Evolutionary conservation across 2,888 invertebrate genomes (phyloP).

Genomic region (Camponotus fellah): DNA sequence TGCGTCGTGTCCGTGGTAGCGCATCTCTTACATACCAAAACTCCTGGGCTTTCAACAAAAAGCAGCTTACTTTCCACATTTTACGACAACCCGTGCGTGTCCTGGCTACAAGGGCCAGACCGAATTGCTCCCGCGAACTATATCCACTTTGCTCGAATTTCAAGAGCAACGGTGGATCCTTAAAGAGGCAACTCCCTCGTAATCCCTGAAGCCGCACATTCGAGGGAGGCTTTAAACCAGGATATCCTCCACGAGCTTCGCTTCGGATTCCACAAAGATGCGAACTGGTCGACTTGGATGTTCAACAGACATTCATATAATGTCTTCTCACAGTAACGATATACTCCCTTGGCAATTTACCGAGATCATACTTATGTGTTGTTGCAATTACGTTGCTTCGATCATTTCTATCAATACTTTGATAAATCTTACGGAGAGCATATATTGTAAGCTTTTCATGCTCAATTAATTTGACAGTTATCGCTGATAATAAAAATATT

Average conservation of each 20-base stretch:
- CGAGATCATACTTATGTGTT: background rate
- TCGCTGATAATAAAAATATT: background rate
- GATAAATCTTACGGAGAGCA: background rate
- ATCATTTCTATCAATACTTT: background rate
- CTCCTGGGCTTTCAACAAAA: conserved; percentile 29
- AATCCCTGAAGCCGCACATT: conserved; percentile 63
- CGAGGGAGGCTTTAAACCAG: conserved; percentile 46
- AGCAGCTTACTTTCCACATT: conserved; percentile 53
- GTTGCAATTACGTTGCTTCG: conserved; percentile 4
- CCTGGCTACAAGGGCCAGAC: conserved; percentile 18
- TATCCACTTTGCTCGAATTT: conserved; percentile 70
- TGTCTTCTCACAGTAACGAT: background rate
- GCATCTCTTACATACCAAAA: conserved; percentile 31
- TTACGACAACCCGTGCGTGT: conserved; percentile 44
- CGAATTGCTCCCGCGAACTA: conserved; percentile 31
- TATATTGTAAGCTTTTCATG: background rate
- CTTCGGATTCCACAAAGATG: conserved; percentile 71
- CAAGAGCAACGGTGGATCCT: conserved; percentile 59
- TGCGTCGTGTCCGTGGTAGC: background rate
- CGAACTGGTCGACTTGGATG: conserved; percentile 59
- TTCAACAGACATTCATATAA: conserved; percentile 49
- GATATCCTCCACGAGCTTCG: conserved; percentile 54
- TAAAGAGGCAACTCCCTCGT: conserved; percentile 64
- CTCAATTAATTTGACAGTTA: background rate
- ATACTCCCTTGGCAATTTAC: conserved; percentile 17